Evolutionary conservation across 2,888 invertebrate species (phyloP), one percentile per base, ranked within the genome.

Genomic region (Lithophane semibrunnea): DNA sequence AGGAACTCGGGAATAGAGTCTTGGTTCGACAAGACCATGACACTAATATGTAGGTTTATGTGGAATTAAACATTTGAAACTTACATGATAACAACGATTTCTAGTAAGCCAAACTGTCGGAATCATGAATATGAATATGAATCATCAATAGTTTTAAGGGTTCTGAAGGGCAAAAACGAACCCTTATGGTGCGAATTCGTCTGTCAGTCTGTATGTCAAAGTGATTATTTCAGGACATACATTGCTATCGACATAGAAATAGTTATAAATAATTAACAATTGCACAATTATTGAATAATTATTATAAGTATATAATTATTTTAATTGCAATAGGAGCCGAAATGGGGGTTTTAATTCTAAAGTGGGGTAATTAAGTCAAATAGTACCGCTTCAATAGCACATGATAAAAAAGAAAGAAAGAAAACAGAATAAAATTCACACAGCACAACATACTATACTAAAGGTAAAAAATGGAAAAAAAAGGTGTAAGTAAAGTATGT

Each of bases 1-100:
- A 72, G 44, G n/a, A 83, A 83, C 71, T 76, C 42, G 16, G n/a
- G 65, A 75, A 75, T 52, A 16, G 64, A 29, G 63, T 73, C 47
- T 70, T n/a, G 13, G 12, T 67, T 65, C 42, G 12, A 73, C 56
- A 56, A 58, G 42, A 52, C 29, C 52, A 16, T 49, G n/a, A n/a
- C 13, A 18, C 73, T n/a, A 37, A 37, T 37, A 49, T 29, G 49
- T 56, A 42, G 67, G 24, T 71, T 64, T 63, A 10, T 21, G 13
- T 18, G 24, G 7, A 58, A 65, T 54, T 21, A 49, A 56, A 52
- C 4, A 13, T 61, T 47, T 52, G 2, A 24, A 73, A 56, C 49
- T 72, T 7, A 66, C 7, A 7, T 47, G 18, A 16, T 10, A 54
- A 52, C 16, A 1, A 12, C 18, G 8, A n/a, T 37, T 12, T n/a